phyloP scores from a whole-genome alignment of 2,113 vertebrate genomes.

The Gymnarchus niloticus region DNA sequence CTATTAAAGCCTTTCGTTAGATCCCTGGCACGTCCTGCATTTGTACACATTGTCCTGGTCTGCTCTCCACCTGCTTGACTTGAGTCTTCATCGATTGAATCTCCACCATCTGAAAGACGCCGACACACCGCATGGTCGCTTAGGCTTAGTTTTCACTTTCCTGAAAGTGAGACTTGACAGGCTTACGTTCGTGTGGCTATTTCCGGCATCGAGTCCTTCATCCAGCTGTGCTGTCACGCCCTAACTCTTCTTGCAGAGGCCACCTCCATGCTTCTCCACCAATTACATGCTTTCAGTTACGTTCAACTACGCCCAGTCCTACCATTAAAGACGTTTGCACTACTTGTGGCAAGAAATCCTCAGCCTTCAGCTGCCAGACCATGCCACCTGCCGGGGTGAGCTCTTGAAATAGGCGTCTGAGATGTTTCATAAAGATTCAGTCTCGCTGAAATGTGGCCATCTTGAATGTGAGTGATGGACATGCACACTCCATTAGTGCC shows the following conservation, averaged over 20 bases:
- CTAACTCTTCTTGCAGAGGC: too few relatives aligned
- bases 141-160: not conserved
- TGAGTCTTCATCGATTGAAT: not conserved
- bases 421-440: not conserved
- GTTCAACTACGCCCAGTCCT: slow-evolving; percentile 13
- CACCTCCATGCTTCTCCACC: not conserved
- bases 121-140: not conserved
- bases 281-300: not conserved
- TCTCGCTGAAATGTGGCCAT: not conserved
- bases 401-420: not conserved
- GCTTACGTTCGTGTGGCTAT: not conserved
- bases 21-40: not conserved
- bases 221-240: not conserved
- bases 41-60: not conserved
- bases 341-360: not conserved
- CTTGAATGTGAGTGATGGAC: not conserved
- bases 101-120: not conserved
- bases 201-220: not conserved
- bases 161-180: not conserved
- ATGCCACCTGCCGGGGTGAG: not conserved
- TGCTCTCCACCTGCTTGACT: not conserved
- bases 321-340: slow-evolving; percentile 15
- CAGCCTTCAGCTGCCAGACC: not conserved
- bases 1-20: not conserved
- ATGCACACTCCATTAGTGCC: not conserved